Conservation (phyloP, 2,113 vertebrate species). For the Pachypanchax playfairii region DNA sequence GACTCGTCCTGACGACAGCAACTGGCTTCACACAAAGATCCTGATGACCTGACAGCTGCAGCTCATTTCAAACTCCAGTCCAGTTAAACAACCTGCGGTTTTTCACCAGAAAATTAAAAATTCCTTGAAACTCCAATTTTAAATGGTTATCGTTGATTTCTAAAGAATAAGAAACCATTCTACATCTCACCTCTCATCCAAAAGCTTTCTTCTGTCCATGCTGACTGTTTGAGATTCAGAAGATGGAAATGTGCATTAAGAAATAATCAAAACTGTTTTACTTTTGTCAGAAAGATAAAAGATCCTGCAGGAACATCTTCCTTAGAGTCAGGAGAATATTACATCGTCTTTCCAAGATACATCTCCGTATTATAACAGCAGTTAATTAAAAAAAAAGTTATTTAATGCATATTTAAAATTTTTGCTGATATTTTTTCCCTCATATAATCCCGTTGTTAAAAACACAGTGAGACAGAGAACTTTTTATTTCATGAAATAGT, state of each 20-base stretch:
- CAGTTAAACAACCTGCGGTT: not conserved
- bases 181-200: not conserved
- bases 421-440: not conserved
- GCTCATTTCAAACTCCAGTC: too few species aligned
- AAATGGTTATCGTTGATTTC: too few species aligned
- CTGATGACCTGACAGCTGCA: too few species aligned
- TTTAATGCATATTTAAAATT: slow-evolving; percentile 1
- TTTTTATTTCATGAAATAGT: slow-evolving; percentile 11
- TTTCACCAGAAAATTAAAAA: too few species aligned
- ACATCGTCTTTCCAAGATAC: not conserved
- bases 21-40: too few species aligned
- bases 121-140: too few species aligned
- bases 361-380: not conserved
- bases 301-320: not conserved
- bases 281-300: not conserved
- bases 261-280: not conserved
- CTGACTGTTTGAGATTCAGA: not conserved
- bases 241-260: not conserved
- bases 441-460: not conserved
- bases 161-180: not conserved
- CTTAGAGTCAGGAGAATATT: not conserved
- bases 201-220: not conserved
- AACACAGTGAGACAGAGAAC: slow-evolving; percentile 18
- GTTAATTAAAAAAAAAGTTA: not conserved
- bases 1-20: too few species aligned